Conservation (phyloP, 37 sponge, comb jelly and placozoan genomes). For the Aplysina aerophoba region DNA sequence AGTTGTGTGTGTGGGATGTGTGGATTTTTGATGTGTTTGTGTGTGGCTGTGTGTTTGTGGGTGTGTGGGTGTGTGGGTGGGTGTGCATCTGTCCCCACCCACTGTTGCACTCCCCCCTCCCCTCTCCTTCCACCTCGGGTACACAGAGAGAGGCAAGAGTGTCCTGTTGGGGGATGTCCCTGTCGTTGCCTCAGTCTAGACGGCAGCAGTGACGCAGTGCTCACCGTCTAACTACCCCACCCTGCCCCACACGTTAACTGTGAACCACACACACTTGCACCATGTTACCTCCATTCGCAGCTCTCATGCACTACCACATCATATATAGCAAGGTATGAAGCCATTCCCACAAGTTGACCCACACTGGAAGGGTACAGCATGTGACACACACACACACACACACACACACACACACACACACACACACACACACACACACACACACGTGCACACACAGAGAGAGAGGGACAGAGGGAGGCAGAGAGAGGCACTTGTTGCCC, state of each 20-base stretch:
- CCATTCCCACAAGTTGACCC: too few relatives aligned
- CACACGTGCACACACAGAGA: conserved; percentile 12
- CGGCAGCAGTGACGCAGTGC: neutral
- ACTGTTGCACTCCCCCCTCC: neutral
- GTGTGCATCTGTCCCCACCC: neutral
- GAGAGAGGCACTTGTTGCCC: too few relatives aligned
- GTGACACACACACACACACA: conserved; percentile 9
- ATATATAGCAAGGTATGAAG: too few relatives aligned
- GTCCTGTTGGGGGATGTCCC: conserved; percentile 75
- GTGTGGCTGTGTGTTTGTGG: neutral
- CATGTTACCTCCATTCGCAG: neutral
- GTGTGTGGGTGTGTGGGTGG: neutral
- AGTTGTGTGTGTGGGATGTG: neutral
- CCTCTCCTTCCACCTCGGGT: neutral
- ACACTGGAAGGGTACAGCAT: too few relatives aligned
- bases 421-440: conserved; percentile 21
- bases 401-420: conserved; percentile 25
- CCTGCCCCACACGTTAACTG: neutral
- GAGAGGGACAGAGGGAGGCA: neutral
- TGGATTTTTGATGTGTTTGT: neutral
- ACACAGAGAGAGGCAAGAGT: conserved; percentile 72
- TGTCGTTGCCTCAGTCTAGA: conserved; percentile 75
- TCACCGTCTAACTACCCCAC: neutral
- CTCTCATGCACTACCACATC: too few relatives aligned
- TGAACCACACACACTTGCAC: neutral